A percentile compares a stretch with the other conserved stretches of the same genome.
Conservation (phyloP, 2,113 vertebrate genomes). For the Pyrgilauda ruficollis region DNA sequence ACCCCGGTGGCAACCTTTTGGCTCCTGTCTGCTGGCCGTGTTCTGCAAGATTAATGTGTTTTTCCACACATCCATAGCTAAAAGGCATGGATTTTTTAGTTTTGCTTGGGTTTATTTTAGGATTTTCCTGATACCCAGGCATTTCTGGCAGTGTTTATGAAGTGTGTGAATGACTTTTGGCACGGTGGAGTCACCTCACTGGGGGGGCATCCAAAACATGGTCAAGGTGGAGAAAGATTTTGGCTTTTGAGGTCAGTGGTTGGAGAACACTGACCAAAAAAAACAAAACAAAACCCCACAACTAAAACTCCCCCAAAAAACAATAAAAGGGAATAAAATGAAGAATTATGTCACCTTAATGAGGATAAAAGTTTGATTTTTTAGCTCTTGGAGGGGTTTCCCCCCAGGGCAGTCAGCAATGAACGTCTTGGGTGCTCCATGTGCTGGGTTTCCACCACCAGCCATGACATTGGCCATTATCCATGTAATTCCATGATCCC, state of each 20-base stretch:
- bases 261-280: background rate
- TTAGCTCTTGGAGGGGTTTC: background rate
- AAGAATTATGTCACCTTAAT: background rate
- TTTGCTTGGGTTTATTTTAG: background rate
- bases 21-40: constrained; percentile 54
- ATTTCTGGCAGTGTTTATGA: background rate
- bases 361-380: background rate
- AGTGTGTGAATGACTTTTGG: rapidly evolving
- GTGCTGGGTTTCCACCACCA: background rate
- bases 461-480: background rate
- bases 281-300: too few species aligned
- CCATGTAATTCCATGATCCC: background rate
- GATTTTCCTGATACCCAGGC: rapidly evolving
- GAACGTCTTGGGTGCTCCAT: background rate
- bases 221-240: background rate
- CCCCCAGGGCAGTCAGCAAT: background rate
- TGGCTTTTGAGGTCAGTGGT: background rate
- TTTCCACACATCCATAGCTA: background rate
- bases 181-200: rapidly evolving
- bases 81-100: background rate
- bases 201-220: rapidly evolving
- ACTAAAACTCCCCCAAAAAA: rapidly evolving
- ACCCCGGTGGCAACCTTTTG: constrained; percentile 70
- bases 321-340: background rate
- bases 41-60: constrained; percentile 62